Evolutionary conservation across 2,797 vertebrate genomes (phyloP).

Genomic region (Cynodonichthys magdalenae): DNA sequence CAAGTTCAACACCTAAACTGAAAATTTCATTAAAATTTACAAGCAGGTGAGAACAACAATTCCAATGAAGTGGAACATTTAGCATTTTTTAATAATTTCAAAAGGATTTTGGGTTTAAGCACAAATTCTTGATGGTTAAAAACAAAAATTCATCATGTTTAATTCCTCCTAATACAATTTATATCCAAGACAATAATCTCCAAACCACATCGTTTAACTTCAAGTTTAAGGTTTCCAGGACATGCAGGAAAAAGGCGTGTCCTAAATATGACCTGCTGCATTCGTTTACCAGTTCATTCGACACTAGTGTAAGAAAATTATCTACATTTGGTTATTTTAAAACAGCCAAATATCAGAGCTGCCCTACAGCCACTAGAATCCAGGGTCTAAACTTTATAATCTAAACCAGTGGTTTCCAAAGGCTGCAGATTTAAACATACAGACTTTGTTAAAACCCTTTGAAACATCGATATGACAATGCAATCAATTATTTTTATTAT

Average conservation of each 20-base stretch:
- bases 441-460: too few relatives aligned
- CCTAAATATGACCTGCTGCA: not conserved
- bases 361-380: not conserved
- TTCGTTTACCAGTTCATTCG: not conserved
- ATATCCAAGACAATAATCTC: conserved; percentile 4
- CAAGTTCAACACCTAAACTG: too few relatives aligned
- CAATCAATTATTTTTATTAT: too few relatives aligned
- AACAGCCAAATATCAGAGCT: not conserved
- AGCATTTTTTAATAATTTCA: too few relatives aligned
- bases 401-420: not conserved
- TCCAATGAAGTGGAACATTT: too few relatives aligned
- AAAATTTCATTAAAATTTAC: too few relatives aligned
- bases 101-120: too few relatives aligned
- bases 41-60: not conserved
- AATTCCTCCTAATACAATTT: not conserved
- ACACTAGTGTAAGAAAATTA: not conserved
- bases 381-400: not conserved
- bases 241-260: rapidly evolving
- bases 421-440: too few relatives aligned
- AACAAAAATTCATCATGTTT: too few relatives aligned
- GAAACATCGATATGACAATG: too few relatives aligned
- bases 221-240: not conserved
- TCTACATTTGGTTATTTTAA: not conserved
- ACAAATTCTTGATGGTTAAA: too few relatives aligned
- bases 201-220: conserved; percentile 1